These are phyloP conservation scores for Cephonodes hylas DNA, from an alignment of 2,888 invertebrate genomes.

Conservation along the genomic window DNA sequence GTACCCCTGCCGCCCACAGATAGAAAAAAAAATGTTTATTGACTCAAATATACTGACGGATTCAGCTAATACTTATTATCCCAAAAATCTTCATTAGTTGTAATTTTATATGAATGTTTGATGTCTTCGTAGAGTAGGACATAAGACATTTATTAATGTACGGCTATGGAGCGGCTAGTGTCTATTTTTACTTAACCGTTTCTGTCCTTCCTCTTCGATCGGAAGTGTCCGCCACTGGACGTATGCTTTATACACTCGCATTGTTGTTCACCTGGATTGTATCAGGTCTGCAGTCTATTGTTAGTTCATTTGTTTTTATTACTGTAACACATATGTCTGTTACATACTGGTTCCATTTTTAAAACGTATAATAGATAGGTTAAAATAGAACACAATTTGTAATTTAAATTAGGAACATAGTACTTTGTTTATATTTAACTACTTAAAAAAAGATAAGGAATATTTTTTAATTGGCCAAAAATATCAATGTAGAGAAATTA, in stretches of 20 bases:
- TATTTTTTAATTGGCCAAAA: too few species aligned
- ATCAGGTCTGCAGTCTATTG: not conserved
- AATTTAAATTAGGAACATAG: too few species aligned
- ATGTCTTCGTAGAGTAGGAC: not conserved
- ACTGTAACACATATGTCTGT: too few species aligned
- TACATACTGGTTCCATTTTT: too few species aligned
- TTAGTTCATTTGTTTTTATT: too few species aligned
- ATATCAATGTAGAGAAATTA: too few species aligned
- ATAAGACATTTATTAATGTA: not conserved
- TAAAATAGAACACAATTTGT: too few species aligned
- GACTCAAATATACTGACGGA: conserved; percentile 15
- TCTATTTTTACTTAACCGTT: not conserved
- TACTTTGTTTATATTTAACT: too few species aligned
- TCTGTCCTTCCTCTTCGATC: not conserved
- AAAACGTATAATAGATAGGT: too few species aligned
- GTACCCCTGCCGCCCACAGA: conserved; percentile 48
- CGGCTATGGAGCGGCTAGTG: not conserved
- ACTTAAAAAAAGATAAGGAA: too few species aligned
- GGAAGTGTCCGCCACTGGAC: not conserved
- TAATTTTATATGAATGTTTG: not conserved
- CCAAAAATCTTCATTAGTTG: not conserved
- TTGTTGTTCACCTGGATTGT: not conserved
- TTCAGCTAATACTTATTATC: not conserved
- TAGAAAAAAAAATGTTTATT: conserved; percentile 40
- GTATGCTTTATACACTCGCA: not conserved